A percentile compares a stretch with the other conserved stretches of the same genome.
phyloP scores from a whole-genome alignment of 2,797 vertebrate genomes.

The Pipistrellus nathusii region DNA sequence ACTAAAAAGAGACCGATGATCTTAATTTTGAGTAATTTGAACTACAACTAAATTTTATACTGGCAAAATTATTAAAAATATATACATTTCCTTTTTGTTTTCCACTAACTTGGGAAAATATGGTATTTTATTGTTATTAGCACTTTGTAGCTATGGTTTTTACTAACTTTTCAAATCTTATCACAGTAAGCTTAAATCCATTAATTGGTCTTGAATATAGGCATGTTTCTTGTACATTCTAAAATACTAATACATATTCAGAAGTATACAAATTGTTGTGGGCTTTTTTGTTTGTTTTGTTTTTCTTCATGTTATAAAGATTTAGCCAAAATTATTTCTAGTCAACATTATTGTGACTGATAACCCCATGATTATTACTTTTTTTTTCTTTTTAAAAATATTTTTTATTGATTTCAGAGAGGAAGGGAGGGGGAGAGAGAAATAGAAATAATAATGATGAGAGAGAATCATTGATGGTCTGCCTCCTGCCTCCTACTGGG shows the following conservation, averaged over 20 bases:
- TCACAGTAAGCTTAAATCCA: not conserved
- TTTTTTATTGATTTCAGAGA: too few species aligned
- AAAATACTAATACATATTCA: not conserved
- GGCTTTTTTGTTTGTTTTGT: not conserved
- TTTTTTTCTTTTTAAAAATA: too few species aligned
- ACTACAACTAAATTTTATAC: constrained; percentile 43
- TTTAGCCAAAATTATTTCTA: not conserved
- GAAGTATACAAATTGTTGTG: not conserved
- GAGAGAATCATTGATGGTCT: too few species aligned
- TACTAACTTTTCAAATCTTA: constrained; percentile 16
- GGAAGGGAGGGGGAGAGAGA: too few species aligned
- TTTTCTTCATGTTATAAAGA: not conserved
- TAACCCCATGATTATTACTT: not conserved
- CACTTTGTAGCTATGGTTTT: not conserved
- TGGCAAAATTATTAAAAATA: not conserved
- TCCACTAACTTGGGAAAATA: not conserved
- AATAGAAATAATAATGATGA: too few species aligned
- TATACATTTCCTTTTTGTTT: not conserved
- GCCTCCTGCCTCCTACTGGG: too few species aligned
- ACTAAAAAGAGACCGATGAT: constrained; percentile 40
- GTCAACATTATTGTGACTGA: not conserved
- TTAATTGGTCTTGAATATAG: not conserved
- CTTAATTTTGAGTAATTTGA: constrained; percentile 66
- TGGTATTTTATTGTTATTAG: not conserved
- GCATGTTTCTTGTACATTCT: not conserved